Conservation (phyloP, 2,797 vertebrate genomes). For the Margarornis squamiger region DNA sequence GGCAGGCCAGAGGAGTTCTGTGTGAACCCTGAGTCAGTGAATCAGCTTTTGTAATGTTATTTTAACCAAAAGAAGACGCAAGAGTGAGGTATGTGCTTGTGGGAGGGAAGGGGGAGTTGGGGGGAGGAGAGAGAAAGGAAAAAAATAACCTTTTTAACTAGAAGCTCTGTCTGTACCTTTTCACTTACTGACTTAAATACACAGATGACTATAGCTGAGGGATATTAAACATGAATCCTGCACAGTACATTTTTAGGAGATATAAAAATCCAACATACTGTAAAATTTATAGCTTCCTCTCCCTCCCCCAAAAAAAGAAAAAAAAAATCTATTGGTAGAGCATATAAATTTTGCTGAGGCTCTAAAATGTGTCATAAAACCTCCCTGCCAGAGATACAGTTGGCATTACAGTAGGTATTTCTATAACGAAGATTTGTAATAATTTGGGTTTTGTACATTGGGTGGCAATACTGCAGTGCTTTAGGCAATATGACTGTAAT, state of each 20-base stretch:
- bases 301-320: conserved; percentile 22
- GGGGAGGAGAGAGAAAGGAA: not conserved
- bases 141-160: conserved; percentile 39
- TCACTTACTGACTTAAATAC: conserved; percentile 66
- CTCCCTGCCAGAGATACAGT: conserved; percentile 72
- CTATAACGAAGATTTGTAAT: conserved; percentile 68
- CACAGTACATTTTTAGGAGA: conserved; percentile 72
- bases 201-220: conserved; percentile 60
- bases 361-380: conserved; percentile 76
- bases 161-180: conserved; percentile 39
- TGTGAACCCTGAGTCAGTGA: not conserved
- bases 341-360: conserved; percentile 74
- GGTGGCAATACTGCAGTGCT: conserved; percentile 55
- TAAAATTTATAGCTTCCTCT: conserved; percentile 74
- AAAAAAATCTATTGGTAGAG: conserved; percentile 62
- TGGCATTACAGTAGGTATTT: conserved; percentile 67
- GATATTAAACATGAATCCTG: conserved; percentile 65
- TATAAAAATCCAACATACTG: conserved; percentile 70
- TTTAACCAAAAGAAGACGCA: not conserved
- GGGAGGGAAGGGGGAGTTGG: not conserved
- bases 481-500: conserved; percentile 49
- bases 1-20: not conserved
- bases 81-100: not conserved
- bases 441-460: conserved; percentile 71
- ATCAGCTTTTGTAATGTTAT: not conserved